These are phyloP conservation scores for Hydriomena furcata DNA, from an alignment of 2,888 invertebrate species.

Conservation along the genomic window DNA sequence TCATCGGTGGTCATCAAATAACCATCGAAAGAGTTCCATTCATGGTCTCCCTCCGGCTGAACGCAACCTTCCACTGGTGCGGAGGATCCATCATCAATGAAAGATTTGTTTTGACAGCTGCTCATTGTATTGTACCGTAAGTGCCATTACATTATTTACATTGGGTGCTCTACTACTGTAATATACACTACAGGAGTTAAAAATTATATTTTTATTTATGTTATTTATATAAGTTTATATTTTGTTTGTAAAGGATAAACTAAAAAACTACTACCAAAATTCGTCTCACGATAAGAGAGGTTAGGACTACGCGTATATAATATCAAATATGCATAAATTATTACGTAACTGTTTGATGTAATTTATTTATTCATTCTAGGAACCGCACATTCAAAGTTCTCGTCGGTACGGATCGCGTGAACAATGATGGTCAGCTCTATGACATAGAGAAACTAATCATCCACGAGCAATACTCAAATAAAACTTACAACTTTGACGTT, in stretches of 20 bases:
- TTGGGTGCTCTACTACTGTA: conserved; percentile 1
- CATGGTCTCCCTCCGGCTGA: conserved; percentile 43
- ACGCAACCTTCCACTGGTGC: conserved; percentile 41
- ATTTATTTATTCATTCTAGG: conserved; percentile 32
- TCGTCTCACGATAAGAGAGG: too few relatives aligned
- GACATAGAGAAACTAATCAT: conserved; percentile 43
- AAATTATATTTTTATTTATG: too few relatives aligned
- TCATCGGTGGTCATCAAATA: conserved; percentile 46
- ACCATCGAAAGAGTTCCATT: conserved; percentile 44
- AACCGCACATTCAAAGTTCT: conserved; percentile 39
- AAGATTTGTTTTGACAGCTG: conserved; percentile 46
- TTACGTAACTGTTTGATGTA: neutral
- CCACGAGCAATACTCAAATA: conserved; percentile 38
- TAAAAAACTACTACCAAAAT: too few relatives aligned
- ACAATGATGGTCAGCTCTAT: conserved; percentile 37
- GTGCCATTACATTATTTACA: conserved; percentile 8
- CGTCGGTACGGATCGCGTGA: conserved; percentile 41
- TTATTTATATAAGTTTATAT: too few relatives aligned
- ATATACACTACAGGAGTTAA: too few relatives aligned
- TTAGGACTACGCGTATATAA: too few relatives aligned
- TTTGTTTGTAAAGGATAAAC: too few relatives aligned
- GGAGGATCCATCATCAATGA: conserved; percentile 50
- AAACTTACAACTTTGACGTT: conserved; percentile 40
- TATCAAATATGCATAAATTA: too few relatives aligned
- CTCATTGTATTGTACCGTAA: conserved; percentile 49